phyloP scores from a whole-genome alignment of 2,113 vertebrate species.

The Phylloscopus trochilus region DNA sequence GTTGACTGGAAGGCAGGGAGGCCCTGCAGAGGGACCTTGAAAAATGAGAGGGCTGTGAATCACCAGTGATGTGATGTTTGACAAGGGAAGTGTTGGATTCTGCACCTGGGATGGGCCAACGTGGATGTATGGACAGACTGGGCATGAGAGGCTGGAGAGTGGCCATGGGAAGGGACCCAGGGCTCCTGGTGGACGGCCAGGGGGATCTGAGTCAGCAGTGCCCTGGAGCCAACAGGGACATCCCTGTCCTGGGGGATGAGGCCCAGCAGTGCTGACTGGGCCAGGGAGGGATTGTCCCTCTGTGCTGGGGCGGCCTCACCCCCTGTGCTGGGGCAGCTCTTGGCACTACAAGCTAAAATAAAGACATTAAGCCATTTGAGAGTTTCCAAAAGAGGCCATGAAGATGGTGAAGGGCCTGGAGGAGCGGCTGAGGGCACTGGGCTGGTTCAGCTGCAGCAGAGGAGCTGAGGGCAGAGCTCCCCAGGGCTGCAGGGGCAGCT shows the following conservation, averaged over 20 bases:
- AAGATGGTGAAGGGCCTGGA: not conserved
- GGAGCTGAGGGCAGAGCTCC: not conserved
- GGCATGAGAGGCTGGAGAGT: not conserved
- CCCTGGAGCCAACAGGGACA: not conserved
- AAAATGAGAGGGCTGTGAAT: not conserved
- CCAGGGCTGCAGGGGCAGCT: not conserved
- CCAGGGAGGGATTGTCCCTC: not conserved
- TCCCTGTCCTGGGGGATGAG: not conserved
- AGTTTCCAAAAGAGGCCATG: too few species aligned
- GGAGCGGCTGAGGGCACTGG: not conserved
- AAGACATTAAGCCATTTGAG: too few species aligned
- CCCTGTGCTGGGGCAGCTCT: not conserved
- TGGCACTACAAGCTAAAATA: fast-evolving
- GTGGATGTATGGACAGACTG: fast-evolving
- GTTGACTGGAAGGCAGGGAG: not conserved
- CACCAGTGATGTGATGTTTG: not conserved
- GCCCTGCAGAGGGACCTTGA: not conserved
- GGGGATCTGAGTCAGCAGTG: not conserved
- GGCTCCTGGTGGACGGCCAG: not conserved
- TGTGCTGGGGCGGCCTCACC: not conserved
- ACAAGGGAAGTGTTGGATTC: fast-evolving
- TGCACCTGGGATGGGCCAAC: not conserved
- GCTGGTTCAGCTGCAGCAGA: not conserved
- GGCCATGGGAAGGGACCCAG: not conserved
- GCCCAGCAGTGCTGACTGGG: not conserved